Conservation (phyloP, 2,888 invertebrate species). For the Poecilus cupreus region DNA sequence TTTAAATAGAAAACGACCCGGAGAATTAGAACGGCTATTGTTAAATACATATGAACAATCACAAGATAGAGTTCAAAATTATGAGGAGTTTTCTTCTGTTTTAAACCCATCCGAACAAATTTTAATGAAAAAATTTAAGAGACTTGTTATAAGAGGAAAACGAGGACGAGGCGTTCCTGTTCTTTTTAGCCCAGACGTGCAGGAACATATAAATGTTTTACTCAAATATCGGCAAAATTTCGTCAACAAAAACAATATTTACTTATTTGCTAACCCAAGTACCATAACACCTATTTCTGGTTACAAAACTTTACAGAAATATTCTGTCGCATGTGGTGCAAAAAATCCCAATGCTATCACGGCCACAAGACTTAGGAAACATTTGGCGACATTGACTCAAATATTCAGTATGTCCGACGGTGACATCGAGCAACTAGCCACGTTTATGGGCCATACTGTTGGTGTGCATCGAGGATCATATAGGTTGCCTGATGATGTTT, state of each 20-base stretch:
- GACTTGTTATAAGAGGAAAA: neutral
- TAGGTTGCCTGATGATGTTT: conserved; percentile 60
- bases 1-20: too few species aligned
- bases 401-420: neutral
- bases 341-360: neutral
- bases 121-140: too few species aligned
- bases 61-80: too few species aligned
- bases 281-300: conserved; percentile 16
- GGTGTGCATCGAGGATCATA: conserved; percentile 63
- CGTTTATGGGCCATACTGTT: conserved; percentile 33
- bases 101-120: too few species aligned
- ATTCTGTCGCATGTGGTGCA: neutral
- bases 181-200: neutral
- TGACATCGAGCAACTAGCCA: neutral
- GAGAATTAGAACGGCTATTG: too few species aligned
- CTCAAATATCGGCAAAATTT: conserved; percentile 15
- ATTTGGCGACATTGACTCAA: neutral
- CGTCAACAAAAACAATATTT: conserved; percentile 62
- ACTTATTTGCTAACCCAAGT: conserved; percentile 62
- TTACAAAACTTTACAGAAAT: conserved; percentile 45
- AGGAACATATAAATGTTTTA: neutral
- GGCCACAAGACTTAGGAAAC: neutral
- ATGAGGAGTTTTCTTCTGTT: too few species aligned
- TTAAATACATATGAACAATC: too few species aligned
- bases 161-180: neutral